Evolutionary conservation across 2,113 vertebrate species (phyloP), one percentile per base, ranked within the genome.

Genomic region (Centrocercus urophasianus): DNA sequence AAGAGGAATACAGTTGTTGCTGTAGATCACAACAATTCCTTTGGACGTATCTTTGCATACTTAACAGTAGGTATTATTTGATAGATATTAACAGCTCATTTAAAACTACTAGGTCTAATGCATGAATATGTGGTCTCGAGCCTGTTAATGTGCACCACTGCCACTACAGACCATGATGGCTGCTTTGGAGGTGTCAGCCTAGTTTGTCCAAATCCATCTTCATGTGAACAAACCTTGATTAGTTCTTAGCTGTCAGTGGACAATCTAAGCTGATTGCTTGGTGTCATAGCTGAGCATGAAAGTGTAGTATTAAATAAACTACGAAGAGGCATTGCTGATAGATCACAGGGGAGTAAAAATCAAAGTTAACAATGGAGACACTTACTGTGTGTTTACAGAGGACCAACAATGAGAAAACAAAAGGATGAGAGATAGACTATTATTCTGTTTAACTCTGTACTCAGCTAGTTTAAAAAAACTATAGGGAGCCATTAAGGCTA

Each of bases 381-480:
- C 19, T 54, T 67, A 67, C 47, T 67, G 60, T 19, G 24, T 74
- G n/a, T 87, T 89, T 96, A 95, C 71, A 79, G 78, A 95, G 66
- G 42, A 89, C 71, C 94, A 79, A 79, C 66, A 92, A 79, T 3
- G 3, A 73, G 81, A 85, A 73, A 76, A 66, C 50, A 66, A 66
- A 22, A 85, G 67, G 56, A 64, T 54, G 40, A 47, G 42, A 91
- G 30, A 57, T 38, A 48, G 54, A 83, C 83, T 66, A 80, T 78
- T 88, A 61, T 50, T 73, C 72, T 61, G 52, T 88, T 90, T 89
- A 92, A 79, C 89, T 86, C 70, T 66, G 32, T 56, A 42, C 77
- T 82, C 70, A 48, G 66, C 57, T 94, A 63, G 71, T 79, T 84
- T 9, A 83, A 88, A 95, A 92, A 92, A 92, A 14, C 48, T 65